Base-by-base conservation (phyloP, 2,888 invertebrate genomes). In the Parnassius mnemosyne region DNA sequence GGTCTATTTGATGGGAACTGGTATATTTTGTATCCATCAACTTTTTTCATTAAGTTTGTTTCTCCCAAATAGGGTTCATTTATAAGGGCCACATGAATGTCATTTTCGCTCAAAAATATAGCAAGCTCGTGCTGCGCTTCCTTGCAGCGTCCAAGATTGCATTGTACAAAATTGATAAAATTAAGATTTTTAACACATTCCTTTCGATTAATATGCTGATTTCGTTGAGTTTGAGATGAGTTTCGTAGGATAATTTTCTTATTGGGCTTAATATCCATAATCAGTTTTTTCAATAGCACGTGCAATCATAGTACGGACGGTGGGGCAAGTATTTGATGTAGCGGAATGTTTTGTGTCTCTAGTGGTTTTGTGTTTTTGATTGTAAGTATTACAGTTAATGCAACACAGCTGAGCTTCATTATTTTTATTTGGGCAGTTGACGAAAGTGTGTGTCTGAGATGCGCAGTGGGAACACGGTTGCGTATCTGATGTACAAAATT, bases 311-410 rank as follows among this genome's bases (percentile, higher is more conserved):
- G 11, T 41, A 13, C 41, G 11, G 10, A 53, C 42, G 12, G 25
- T 53, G 41, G 44, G 54, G 54, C 54, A 54, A 13, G 44, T 7
- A 11, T 54, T 54, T 7, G 44, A 54, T 41, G 54, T 54, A 41
- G 54, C 54, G 10, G 54, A 54, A 16, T 54, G 54, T 44, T 53
- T 11, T 7, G 53, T 53, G 25, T 53, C 13, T 12, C n/a, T 16
- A 13, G 42, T 41, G 7, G 41, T n/a, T 41, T 51, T 51, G 11
- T 41, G 12, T 41, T 25, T 25, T 25, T 25, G 25, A 12, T 53
- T 53, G 42, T 43, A 12, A 0, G 34, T 42, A 3, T 16, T 9
- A 12, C 54, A 54, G 20, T 54, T 54, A 43, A 16, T 9, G 25
- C 55, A 55, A 10, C 10, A 13, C 2, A 25, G 1, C 12, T 44